A percentile compares a stretch with the other conserved stretches of the same genome.
Conservation (phyloP, 2,797 vertebrate genomes). For the Labeo calbasu region DNA sequence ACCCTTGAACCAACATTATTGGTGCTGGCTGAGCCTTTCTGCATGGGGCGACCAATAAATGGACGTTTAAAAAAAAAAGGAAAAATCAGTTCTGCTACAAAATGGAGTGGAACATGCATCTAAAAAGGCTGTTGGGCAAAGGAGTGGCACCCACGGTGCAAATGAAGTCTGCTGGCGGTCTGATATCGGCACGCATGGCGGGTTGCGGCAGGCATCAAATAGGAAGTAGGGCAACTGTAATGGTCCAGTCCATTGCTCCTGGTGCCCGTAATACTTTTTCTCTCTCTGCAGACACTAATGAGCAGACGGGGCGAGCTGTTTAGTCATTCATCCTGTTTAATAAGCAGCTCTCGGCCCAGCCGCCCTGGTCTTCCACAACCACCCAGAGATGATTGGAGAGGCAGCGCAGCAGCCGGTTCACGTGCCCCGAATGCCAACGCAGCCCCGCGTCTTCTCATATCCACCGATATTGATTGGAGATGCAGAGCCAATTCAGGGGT, state of each 20-base stretch:
- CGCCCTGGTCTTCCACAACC: conserved; percentile 67
- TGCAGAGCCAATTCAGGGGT: conserved; percentile 67
- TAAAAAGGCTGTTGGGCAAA: conserved; percentile 48
- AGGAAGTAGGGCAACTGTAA: conserved; percentile 66
- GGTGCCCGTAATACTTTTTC: conserved; percentile 58
- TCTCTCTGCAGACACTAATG: conserved; percentile 69
- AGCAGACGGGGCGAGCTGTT: conserved; percentile 74
- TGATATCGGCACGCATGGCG: conserved; percentile 5
- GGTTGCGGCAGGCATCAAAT: neutral
- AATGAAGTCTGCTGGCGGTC: conserved; percentile 32
- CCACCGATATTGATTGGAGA: conserved; percentile 74
- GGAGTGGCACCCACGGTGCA: conserved; percentile 39
- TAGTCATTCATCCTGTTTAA: conserved; percentile 82
- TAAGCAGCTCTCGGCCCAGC: conserved; percentile 72
- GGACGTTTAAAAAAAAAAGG: conserved; percentile 52
- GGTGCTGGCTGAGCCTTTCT: conserved; percentile 55
- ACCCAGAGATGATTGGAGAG: conserved; percentile 74
- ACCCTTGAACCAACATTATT: conserved; percentile 66
- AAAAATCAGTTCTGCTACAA: conserved; percentile 60
- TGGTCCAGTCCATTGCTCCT: conserved; percentile 68
- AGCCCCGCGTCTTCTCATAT: conserved; percentile 69
- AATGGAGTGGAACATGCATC: conserved; percentile 52
- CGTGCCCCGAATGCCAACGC: conserved; percentile 70
- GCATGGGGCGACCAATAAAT: conserved; percentile 54
- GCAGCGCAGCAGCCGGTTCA: conserved; percentile 61